phyloP scores from a whole-genome alignment of 2,888 invertebrate genomes.

The Gymnoscelis rufifasciata region DNA sequence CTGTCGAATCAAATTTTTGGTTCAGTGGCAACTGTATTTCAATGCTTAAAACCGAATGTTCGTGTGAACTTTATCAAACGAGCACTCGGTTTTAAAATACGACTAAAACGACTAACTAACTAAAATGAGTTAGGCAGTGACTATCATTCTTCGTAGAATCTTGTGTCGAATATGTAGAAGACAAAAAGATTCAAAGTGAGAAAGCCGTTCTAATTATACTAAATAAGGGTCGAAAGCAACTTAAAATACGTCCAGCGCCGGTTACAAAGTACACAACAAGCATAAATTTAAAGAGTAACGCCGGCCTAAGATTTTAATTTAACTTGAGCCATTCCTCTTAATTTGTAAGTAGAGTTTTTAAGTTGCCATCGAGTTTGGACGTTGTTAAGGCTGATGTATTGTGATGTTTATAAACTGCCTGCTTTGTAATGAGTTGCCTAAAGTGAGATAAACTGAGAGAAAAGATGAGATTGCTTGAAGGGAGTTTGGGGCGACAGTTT shows the following conservation, averaged over 20 bases:
- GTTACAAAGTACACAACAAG: conserved; percentile 52
- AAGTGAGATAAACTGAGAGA: neutral
- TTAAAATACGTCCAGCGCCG: conserved; percentile 25
- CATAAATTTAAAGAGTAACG: conserved; percentile 55
- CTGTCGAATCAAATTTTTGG: too few relatives aligned
- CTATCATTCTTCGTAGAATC: too few relatives aligned
- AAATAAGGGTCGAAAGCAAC: conserved; percentile 22
- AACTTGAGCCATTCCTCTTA: conserved; percentile 73
- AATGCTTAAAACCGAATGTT: too few relatives aligned
- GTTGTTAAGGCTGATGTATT: conserved; percentile 28
- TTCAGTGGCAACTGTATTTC: too few relatives aligned
- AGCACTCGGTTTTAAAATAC: too few relatives aligned
- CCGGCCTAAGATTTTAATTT: conserved; percentile 70
- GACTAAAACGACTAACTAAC: too few relatives aligned
- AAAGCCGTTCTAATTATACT: conserved; percentile 1
- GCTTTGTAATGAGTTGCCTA: conserved; percentile 11
- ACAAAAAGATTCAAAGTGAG: too few relatives aligned
- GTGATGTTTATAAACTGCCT: conserved; percentile 21
- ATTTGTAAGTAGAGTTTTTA: conserved; percentile 62
- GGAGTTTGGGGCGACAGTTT: neutral
- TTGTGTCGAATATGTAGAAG: too few relatives aligned
- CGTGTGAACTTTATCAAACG: too few relatives aligned
- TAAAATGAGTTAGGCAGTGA: too few relatives aligned
- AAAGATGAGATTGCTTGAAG: neutral
- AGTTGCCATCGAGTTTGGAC: conserved; percentile 38